Percentiles rank a stretch among this genome's conserved stretches.
These are phyloP conservation scores for Trematocara zebra DNA, from an alignment of 2,113 vertebrate genomes.

Conservation along the genomic window DNA sequence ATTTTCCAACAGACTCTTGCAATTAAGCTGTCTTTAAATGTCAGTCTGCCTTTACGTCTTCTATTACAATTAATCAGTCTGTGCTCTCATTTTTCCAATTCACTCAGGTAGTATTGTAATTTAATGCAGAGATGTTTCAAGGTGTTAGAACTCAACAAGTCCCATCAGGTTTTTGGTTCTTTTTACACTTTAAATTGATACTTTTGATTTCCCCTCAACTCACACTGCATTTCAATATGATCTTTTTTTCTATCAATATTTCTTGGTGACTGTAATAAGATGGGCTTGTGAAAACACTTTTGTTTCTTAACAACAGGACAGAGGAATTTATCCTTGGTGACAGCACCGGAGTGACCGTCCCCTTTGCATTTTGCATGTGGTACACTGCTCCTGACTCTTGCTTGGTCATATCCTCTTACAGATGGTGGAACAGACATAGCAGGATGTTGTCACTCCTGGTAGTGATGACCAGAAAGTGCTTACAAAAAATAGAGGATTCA, in stretches of 20 bases:
- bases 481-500: background rate
- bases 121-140: background rate
- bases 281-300: background rate
- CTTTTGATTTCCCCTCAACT: background rate
- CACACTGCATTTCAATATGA: background rate
- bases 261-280: background rate
- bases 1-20: constrained; percentile 11
- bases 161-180: background rate
- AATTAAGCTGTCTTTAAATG: constrained; percentile 25
- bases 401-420: constrained; percentile 1
- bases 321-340: background rate
- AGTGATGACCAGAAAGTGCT: constrained; percentile 17
- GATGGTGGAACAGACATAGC: background rate
- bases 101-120: background rate
- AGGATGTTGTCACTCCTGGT: constrained; percentile 11
- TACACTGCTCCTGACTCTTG: background rate
- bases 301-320: background rate
- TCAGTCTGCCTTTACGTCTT: background rate
- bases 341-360: background rate
- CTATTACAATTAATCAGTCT: background rate
- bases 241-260: background rate
- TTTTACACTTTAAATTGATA: background rate
- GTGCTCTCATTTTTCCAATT: background rate
- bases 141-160: background rate
- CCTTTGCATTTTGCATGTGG: background rate